Conservation (phyloP, 2,888 invertebrate genomes). For the Trichopria drosophilae region DNA sequence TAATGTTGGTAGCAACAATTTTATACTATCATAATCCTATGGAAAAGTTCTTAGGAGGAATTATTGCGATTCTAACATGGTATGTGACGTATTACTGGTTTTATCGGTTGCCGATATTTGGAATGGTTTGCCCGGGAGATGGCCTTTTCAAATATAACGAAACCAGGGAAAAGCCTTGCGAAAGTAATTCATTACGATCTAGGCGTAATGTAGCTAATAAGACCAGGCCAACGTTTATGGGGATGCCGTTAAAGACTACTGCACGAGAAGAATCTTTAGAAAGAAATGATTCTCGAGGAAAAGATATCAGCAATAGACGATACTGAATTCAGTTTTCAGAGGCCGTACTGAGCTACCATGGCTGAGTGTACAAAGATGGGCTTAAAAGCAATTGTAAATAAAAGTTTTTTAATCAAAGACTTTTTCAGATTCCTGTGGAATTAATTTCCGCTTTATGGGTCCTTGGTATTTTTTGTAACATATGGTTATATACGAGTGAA, state of each 20-base stretch:
- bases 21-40: conserved; percentile 95
- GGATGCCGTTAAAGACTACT: conserved; percentile 71
- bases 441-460: too few relatives aligned
- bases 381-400: too few relatives aligned
- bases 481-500: too few relatives aligned
- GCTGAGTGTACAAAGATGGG: too few relatives aligned
- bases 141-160: conserved; percentile 79
- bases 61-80: conserved; percentile 87
- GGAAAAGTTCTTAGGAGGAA: conserved; percentile 88
- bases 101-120: conserved; percentile 67
- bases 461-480: too few relatives aligned
- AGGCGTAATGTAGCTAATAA: conserved; percentile 39
- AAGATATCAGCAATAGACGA: too few relatives aligned
- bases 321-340: too few relatives aligned
- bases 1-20: conserved; percentile 90
- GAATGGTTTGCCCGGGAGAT: conserved; percentile 76
- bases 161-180: conserved; percentile 51
- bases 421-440: too few relatives aligned
- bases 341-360: too few relatives aligned
- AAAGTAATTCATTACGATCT: conserved; percentile 15
- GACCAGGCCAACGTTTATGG: conserved; percentile 69
- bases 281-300: conserved; percentile 12
- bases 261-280: conserved; percentile 32
- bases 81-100: conserved; percentile 84
- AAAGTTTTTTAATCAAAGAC: too few relatives aligned